A percentile compares a stretch with the other conserved stretches of the same genome.
Conservation (phyloP, 2,888 invertebrate genomes). For the Drosophila multiciliata region DNA sequence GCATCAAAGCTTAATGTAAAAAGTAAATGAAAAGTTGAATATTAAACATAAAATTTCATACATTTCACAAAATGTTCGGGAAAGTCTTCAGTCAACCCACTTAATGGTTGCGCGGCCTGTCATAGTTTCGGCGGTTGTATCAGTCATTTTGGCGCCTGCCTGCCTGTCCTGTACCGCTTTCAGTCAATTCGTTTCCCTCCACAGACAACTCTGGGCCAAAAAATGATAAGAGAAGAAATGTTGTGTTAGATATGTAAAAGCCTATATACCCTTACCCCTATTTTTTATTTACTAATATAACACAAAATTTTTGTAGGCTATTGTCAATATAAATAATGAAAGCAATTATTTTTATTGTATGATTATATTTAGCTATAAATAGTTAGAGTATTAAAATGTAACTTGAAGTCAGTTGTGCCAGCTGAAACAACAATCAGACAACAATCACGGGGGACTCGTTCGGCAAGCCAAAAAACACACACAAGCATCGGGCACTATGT, state of each 20-base stretch:
- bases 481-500: conserved; percentile 1
- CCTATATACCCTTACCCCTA: conserved; percentile 1
- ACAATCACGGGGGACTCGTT: conserved; percentile 54
- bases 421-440: conserved; percentile 43
- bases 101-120: conserved; percentile 42
- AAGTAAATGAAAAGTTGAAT: not conserved
- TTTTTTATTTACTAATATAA: not conserved
- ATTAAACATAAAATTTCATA: not conserved
- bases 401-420: conserved; percentile 52
- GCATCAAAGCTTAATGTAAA: too few species aligned
- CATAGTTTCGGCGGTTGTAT: conserved; percentile 68
- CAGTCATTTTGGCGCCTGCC: conserved; percentile 64
- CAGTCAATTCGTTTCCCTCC: conserved; percentile 22
- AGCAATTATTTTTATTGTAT: not conserved
- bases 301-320: not conserved
- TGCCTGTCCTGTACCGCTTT: conserved; percentile 37
- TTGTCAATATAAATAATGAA: not conserved
- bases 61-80: not conserved
- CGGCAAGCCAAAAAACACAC: conserved; percentile 23
- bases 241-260: not conserved
- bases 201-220: conserved; percentile 16
- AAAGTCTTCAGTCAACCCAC: conserved; percentile 25
- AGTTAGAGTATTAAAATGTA: conserved; percentile 25
- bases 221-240: conserved; percentile 2
- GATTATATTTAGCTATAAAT: not conserved